Evolutionary conservation across 2,113 vertebrate species (phyloP).

Genomic region (Pithys albifrons): DNA sequence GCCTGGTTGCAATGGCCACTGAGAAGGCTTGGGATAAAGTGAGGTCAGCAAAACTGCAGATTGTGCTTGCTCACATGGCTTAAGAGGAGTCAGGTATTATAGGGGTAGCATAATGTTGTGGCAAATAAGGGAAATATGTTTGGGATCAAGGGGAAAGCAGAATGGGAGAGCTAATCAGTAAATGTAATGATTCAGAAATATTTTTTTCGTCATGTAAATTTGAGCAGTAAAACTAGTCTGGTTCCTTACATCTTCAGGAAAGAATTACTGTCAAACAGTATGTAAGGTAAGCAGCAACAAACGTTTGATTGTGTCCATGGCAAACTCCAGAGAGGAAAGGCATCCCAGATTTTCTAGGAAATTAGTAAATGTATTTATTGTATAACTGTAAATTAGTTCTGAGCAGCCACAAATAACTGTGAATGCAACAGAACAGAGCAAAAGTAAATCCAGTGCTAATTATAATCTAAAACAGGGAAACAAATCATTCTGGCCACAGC

Average conservation of each 20-base stretch:
- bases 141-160: not conserved
- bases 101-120: not conserved
- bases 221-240: not conserved
- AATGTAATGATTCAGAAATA: not conserved
- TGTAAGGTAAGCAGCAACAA: not conserved
- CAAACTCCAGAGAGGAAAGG: not conserved
- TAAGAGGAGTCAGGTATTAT: not conserved
- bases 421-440: conserved; percentile 19
- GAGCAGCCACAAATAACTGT: conserved; percentile 32
- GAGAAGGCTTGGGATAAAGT: not conserved
- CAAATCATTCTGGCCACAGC: conserved; percentile 24
- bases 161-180: not conserved
- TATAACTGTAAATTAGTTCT: conserved; percentile 53
- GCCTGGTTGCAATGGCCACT: not conserved
- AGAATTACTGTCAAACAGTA: not conserved
- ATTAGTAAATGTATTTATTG: conserved; percentile 48
- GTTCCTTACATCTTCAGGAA: not conserved
- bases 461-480: conserved; percentile 31
- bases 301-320: not conserved
- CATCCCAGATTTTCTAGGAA: conserved; percentile 26
- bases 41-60: not conserved
- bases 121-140: not conserved
- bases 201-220: not conserved
- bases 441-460: conserved; percentile 45
- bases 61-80: not conserved